Evolutionary conservation across 2,797 vertebrate genomes (phyloP), one percentile per base, ranked within the genome.

Genomic region (Heterohyrax brucei): DNA sequence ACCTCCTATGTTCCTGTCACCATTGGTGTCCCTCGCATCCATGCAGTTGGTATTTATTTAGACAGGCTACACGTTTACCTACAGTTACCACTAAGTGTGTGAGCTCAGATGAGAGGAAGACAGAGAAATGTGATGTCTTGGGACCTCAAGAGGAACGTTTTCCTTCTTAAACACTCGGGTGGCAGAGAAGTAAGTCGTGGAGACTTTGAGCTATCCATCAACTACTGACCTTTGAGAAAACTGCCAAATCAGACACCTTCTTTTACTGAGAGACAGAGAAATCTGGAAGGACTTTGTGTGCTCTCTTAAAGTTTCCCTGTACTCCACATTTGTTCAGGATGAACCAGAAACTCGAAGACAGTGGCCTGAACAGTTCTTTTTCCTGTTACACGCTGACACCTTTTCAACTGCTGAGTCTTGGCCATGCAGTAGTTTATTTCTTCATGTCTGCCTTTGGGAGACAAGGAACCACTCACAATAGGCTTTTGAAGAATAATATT

Each of bases 211-310:
- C 62, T 97, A 95, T 94, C 98, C 92, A 96, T 97, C 97, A 97
- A 96, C 75, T 96, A 95, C 96, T 97, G 87, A 98, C 96, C 94
- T 98, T 97, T 97, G 96, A 87, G 97, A 96, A 97, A 97, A 97
- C 92, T 97, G 87, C 92, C 95, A 83, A 97, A 92, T 97, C 96
- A 97, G 91, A 97, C 96, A 95, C 92, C 90, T 96, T 98, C 97
- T 98, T 98, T 98, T 96, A 96, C 73, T 87, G 30, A 61, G 61
- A 90, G 70, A 94, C 94, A 77, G 72, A 82, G 2, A 39, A 16
- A 10, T 76, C 75, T 91, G 30, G 48, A 53, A 86, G 50, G 33
- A 22, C 93, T 86, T 77, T 77, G 89, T 87, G 50, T 91, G 59
- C 73, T 83, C 53, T 95, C 89, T 81, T 87, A 82, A 83, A 92